These are phyloP conservation scores for Odontomachus brunneus DNA, from an alignment of 1,140 invertebrate species.

Conservation along the genomic window DNA sequence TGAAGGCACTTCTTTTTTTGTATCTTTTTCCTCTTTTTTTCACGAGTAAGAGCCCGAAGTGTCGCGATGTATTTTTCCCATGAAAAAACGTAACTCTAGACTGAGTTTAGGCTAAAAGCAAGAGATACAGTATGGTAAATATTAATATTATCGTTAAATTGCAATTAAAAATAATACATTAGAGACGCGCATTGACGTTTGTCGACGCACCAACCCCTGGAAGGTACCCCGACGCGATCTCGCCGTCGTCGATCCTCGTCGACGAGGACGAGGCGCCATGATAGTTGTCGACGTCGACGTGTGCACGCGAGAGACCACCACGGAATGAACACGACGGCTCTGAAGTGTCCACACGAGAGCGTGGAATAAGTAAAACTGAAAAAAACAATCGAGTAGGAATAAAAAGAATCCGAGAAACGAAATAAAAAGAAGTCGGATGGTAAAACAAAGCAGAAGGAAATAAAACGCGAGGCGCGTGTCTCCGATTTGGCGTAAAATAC, in stretches of 20 bases:
- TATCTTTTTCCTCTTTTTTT: too few relatives aligned
- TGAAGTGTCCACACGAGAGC: not conserved
- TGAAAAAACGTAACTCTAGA: slow-evolving; percentile 74
- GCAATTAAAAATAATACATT: slow-evolving; percentile 76
- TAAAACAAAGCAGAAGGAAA: slow-evolving; percentile 40
- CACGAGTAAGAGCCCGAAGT: not conserved
- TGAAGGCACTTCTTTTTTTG: slow-evolving; percentile 61
- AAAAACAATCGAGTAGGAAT: too few relatives aligned
- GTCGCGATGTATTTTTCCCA: slow-evolving; percentile 66
- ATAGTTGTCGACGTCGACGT: not conserved
- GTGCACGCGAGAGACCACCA: not conserved
- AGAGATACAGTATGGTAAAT: slow-evolving; percentile 73
- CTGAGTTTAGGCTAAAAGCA: slow-evolving; percentile 79
- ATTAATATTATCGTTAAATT: slow-evolving; percentile 79
- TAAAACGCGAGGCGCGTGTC: slow-evolving; percentile 42
- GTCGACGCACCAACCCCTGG: slow-evolving; percentile 52
- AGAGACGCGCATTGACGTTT: slow-evolving; percentile 46
- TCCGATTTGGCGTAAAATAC: slow-evolving; percentile 23
- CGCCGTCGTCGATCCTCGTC: too few relatives aligned
- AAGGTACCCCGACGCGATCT: slow-evolving; percentile 41
- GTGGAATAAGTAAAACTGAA: too few relatives aligned
- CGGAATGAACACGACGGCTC: not conserved
- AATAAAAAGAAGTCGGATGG: slow-evolving; percentile 44
- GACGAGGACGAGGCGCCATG: too few relatives aligned
- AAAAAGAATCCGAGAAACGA: too few relatives aligned